Percentiles rank a stretch among this genome's conserved stretches.
These are phyloP conservation scores for Bothrops alternatus DNA, from an alignment of 2,797 vertebrate species.

Conservation along the genomic window DNA sequence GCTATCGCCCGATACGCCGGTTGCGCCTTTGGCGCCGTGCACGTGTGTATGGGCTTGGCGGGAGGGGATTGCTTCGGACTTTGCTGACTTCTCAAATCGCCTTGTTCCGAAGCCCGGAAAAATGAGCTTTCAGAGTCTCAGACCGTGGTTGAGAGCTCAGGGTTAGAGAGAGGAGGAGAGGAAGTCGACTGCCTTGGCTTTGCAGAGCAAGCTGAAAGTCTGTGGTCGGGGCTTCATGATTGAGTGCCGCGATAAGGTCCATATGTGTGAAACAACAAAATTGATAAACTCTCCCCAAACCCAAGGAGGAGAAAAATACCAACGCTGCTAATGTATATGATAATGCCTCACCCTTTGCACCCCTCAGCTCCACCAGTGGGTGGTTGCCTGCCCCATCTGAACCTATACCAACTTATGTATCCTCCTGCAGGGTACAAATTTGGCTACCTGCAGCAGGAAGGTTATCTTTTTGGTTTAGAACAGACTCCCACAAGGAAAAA, in stretches of 20 bases:
- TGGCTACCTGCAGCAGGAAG: background rate
- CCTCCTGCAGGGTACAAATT: background rate
- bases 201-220: background rate
- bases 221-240: background rate
- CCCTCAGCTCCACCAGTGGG: background rate
- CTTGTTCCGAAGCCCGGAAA: background rate
- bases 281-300: background rate
- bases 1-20: background rate
- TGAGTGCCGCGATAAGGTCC: background rate
- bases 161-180: background rate
- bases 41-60: background rate
- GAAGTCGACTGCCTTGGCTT: background rate
- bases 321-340: background rate
- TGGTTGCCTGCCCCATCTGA: background rate
- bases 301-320: background rate
- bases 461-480: background rate
- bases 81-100: background rate
- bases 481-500: background rate
- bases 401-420: background rate
- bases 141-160: background rate
- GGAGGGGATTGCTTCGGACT: background rate
- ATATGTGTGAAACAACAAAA: background rate
- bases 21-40: background rate
- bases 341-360: background rate
- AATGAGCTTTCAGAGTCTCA: background rate